Conservation (phyloP, 2,888 invertebrate species). For the Drosophila mulleri region DNA sequence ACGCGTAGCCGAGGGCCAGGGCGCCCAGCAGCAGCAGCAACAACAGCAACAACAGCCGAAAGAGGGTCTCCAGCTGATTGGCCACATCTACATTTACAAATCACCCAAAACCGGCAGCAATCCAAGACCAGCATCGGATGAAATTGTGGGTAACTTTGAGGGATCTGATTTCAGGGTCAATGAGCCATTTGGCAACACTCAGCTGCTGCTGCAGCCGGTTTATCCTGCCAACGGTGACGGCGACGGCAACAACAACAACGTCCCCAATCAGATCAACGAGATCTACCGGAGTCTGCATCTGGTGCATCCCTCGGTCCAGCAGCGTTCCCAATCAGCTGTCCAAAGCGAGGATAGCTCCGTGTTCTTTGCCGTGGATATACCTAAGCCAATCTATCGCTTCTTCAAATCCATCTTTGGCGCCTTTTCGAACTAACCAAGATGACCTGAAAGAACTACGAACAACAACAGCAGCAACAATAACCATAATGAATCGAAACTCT, state of each 20-base stretch:
- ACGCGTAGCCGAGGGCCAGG: neutral
- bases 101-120: neutral
- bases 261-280: constrained; percentile 30
- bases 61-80: constrained; percentile 34
- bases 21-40: neutral
- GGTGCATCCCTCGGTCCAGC: constrained; percentile 42
- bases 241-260: constrained; percentile 3
- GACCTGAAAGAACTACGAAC: neutral
- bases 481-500: constrained; percentile 3
- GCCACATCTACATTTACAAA: constrained; percentile 48
- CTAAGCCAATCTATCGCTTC: constrained; percentile 70
- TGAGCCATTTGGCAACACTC: constrained; percentile 25
- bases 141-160: neutral
- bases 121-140: neutral
- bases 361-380: constrained; percentile 66
- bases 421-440: constrained; percentile 49
- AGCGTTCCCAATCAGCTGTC: constrained; percentile 44
- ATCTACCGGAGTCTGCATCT: constrained; percentile 37
- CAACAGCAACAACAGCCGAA: neutral
- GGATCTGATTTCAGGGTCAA: constrained; percentile 6
- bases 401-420: constrained; percentile 66
- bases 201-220: constrained; percentile 50
- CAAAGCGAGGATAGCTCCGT: constrained; percentile 53
- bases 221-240: constrained; percentile 5
- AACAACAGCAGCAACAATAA: neutral